These are phyloP conservation scores for Perodicticus potto DNA, from an alignment of 2,797 vertebrate genomes.

Conservation along the genomic window DNA sequence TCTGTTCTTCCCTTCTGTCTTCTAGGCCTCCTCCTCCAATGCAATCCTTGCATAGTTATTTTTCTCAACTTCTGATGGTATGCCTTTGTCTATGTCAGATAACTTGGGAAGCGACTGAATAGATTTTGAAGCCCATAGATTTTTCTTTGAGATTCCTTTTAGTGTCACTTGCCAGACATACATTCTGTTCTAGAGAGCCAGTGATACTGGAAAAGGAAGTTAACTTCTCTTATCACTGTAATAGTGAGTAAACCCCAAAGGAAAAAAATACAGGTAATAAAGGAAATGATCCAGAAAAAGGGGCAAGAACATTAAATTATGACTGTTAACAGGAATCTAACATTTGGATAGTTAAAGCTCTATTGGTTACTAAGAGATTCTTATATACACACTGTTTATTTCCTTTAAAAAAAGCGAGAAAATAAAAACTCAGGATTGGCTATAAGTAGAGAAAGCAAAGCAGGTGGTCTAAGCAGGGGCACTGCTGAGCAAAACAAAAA, in stretches of 20 bases:
- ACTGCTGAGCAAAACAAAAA: neutral
- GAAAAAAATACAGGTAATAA: neutral
- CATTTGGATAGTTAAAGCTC: neutral
- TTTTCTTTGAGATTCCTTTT: neutral
- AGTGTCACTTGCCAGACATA: neutral
- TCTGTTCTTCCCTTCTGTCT: neutral
- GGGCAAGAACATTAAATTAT: neutral
- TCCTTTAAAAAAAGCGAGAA: neutral
- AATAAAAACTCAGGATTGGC: neutral
- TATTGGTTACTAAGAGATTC: neutral
- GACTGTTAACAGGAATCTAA: neutral
- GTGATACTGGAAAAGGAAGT: neutral
- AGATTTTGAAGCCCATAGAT: neutral
- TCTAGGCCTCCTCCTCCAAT: neutral
- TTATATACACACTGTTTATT: neutral
- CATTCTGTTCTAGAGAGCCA: neutral
- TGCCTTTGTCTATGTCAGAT: neutral
- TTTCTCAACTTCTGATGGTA: neutral
- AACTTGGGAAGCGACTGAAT: neutral
- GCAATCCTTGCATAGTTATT: neutral
- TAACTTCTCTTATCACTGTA: neutral
- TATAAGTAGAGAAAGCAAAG: neutral
- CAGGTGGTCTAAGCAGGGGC: neutral
- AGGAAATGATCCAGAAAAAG: constrained; percentile 1
- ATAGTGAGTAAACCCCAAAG: neutral